Evolutionary conservation across 2,797 vertebrate genomes (phyloP).

Genomic region (Gorsachius magnificus): DNA sequence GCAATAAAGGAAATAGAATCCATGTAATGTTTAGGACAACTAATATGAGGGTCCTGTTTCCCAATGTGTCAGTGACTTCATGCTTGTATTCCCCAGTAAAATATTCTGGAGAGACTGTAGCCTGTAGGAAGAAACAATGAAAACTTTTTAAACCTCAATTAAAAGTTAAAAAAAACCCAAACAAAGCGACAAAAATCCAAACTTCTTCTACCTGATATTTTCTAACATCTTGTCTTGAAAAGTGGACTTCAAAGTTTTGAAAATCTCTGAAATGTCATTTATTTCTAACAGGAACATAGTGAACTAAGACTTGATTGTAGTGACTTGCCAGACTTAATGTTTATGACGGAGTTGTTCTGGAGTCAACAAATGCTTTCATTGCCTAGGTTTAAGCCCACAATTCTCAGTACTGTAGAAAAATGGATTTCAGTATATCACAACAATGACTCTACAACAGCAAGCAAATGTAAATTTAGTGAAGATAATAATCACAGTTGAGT

Average conservation of each 20-base stretch:
- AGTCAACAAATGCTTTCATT: background rate
- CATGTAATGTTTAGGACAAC: background rate
- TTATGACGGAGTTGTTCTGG: background rate
- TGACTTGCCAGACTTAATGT: background rate
- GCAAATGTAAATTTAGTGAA: background rate
- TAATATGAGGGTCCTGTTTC: background rate
- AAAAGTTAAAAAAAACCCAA: background rate
- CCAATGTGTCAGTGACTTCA: background rate
- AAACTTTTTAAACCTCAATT: background rate
- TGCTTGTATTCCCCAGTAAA: background rate
- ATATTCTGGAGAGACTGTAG: background rate
- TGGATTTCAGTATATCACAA: background rate
- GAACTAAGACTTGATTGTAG: background rate
- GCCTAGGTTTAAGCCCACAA: background rate
- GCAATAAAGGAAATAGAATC: background rate
- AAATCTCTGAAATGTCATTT: background rate
- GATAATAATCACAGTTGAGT: background rate
- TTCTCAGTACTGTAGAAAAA: background rate
- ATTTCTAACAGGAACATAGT: background rate
- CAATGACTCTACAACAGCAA: background rate
- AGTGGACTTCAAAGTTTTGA: background rate
- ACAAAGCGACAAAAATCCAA: no score
- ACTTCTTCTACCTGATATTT: background rate
- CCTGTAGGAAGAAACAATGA: background rate
- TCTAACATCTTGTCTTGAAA: background rate